Evolutionary conservation across 1,140 invertebrate genomes (phyloP).

Genomic region (Drosophila kohkoa): DNA sequence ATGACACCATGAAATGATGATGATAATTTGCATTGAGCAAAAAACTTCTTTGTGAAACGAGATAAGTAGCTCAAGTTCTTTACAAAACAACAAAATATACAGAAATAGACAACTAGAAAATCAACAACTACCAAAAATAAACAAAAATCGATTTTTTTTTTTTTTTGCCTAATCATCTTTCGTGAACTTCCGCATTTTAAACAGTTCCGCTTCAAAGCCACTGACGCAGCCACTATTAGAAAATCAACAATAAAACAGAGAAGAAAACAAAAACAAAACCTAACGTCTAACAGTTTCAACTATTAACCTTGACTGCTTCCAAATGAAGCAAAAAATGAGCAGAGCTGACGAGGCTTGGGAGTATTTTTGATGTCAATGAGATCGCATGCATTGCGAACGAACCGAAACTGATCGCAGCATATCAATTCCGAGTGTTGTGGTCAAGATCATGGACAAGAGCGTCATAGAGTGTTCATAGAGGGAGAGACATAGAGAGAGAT

Average conservation of each 20-base stretch:
- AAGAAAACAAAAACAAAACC: slow-evolving; percentile 8
- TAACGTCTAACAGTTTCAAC: slow-evolving; percentile 74
- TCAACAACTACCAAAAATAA: slow-evolving; percentile 44
- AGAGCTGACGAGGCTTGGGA: slow-evolving; percentile 33
- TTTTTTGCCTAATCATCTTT: slow-evolving; percentile 58
- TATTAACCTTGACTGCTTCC: slow-evolving; percentile 71
- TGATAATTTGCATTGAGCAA: neutral
- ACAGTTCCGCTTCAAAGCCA: slow-evolving; percentile 64
- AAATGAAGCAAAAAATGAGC: slow-evolving; percentile 33
- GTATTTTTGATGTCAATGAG: slow-evolving; percentile 78
- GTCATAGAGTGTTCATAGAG: neutral
- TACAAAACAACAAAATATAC: slow-evolving; percentile 1
- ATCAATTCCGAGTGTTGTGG: slow-evolving; percentile 33
- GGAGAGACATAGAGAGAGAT: neutral
- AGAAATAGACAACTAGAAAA: slow-evolving; percentile 15
- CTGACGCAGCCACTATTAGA: slow-evolving; percentile 58
- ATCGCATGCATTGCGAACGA: slow-evolving; percentile 26
- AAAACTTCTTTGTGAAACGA: slow-evolving; percentile 37
- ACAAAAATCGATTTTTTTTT: slow-evolving; percentile 1
- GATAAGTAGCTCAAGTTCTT: slow-evolving; percentile 74
- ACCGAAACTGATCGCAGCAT: neutral
- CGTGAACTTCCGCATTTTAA: slow-evolving; percentile 68
- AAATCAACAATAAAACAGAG: slow-evolving; percentile 4
- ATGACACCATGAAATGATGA: neutral
- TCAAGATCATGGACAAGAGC: slow-evolving; percentile 83